Percentiles rank a stretch among this genome's conserved stretches.
Conservation (phyloP, 2,888 invertebrate genomes). For the Seira musarum region DNA sequence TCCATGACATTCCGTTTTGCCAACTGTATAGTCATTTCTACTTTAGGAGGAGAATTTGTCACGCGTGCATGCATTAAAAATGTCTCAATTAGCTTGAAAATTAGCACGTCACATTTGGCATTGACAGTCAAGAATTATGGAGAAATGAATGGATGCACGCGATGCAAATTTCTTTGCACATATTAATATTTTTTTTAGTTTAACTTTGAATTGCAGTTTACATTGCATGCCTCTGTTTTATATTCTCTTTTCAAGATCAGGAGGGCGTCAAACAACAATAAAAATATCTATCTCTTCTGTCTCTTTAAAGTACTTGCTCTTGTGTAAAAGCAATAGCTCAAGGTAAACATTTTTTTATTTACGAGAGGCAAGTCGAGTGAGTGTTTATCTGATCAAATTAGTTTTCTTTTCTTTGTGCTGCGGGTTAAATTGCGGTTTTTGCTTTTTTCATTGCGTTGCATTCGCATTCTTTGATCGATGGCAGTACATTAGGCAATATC, state of each 20-base stretch:
- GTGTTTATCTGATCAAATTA: slow-evolving; percentile 8
- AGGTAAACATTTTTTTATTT: slow-evolving; percentile 12
- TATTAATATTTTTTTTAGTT: not conserved
- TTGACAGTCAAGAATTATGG: not conserved
- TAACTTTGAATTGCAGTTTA: not conserved
- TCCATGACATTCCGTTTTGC: too few species aligned
- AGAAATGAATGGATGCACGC: too few species aligned
- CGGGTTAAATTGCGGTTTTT: slow-evolving; percentile 4
- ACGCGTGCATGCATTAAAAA: not conserved
- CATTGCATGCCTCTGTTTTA: too few species aligned
- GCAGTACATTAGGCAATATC: not conserved
- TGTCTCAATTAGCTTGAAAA: slow-evolving; percentile 2
- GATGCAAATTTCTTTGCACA: not conserved
- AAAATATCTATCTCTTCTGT: not conserved
- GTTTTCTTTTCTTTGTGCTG: not conserved
- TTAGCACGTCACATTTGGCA: not conserved
- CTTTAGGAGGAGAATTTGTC: not conserved
- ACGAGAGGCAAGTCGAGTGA: too few species aligned
- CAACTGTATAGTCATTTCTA: not conserved
- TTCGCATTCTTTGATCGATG: slow-evolving; percentile 1
- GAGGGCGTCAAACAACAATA: slow-evolving; percentile 19
- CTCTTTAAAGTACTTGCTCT: not conserved
- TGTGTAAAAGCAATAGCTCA: not conserved
- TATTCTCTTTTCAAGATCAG: not conserved
- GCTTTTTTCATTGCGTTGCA: not conserved